These are phyloP conservation scores for Salarias fasciatus DNA, from an alignment of 2,797 vertebrate species.

Conservation along the genomic window DNA sequence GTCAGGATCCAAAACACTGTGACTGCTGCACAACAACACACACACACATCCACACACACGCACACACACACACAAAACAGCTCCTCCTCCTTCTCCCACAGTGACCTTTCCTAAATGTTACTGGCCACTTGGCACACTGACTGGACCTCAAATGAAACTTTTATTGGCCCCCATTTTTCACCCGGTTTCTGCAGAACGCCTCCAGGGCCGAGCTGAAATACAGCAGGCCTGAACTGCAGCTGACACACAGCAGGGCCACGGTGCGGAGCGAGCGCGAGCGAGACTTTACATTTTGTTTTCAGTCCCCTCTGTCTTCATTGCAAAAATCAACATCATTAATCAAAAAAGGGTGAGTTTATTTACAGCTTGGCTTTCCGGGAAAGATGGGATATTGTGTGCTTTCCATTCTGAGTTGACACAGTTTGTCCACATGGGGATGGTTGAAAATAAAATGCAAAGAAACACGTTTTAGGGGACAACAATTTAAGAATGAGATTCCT, in stretches of 20 bases:
- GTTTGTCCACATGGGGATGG: slow-evolving; percentile 11
- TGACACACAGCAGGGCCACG: slow-evolving; percentile 56
- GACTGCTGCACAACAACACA: slow-evolving; percentile 29
- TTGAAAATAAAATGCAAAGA: slow-evolving; percentile 14
- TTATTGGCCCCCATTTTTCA: slow-evolving; percentile 85
- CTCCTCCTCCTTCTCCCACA: slow-evolving; percentile 31
- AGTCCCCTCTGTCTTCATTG: slow-evolving; percentile 13
- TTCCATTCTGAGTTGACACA: slow-evolving; percentile 13
- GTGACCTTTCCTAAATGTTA: slow-evolving; percentile 88
- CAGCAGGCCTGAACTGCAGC: slow-evolving; percentile 71
- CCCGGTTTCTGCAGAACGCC: slow-evolving; percentile 75
- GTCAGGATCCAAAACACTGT: slow-evolving; percentile 64
- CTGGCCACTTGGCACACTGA: slow-evolving; percentile 81
- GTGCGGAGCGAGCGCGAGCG: slow-evolving; percentile 29
- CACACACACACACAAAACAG: slow-evolving; percentile 27
- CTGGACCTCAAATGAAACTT: slow-evolving; percentile 83
- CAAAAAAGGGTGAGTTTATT: too few relatives aligned
- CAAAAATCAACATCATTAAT: slow-evolving; percentile 28
- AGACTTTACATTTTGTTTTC: slow-evolving; percentile 24
- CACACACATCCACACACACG: too few relatives aligned
- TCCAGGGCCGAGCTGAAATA: slow-evolving; percentile 77
- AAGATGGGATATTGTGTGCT: slow-evolving; percentile 18
- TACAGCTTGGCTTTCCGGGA: neutral
- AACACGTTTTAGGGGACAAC: slow-evolving; percentile 11
- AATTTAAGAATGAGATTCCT: neutral